A percentile compares a stretch with the other conserved stretches of the same genome.
Conservation (phyloP, 1,140 invertebrate genomes). For the Campoletis sonorensis region DNA sequence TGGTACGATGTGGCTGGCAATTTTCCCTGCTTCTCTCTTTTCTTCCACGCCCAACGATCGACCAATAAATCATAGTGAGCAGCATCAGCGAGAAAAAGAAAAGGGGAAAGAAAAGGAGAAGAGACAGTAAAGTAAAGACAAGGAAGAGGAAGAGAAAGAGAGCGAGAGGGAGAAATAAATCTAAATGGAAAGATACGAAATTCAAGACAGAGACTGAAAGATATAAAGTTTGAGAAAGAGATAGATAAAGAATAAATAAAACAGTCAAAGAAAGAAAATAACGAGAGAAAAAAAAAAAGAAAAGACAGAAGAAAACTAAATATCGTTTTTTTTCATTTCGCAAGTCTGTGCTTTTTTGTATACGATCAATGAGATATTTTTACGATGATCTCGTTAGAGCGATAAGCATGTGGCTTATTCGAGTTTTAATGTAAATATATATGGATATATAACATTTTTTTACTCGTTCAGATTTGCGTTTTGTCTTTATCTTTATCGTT, state of each 20-base stretch:
- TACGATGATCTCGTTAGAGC: slow-evolving; percentile 1
- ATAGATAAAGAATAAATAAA: no score
- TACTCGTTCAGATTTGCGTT: slow-evolving; percentile 16
- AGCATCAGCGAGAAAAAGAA: background rate
- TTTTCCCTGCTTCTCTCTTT: background rate
- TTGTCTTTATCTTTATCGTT: background rate
- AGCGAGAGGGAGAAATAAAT: no score
- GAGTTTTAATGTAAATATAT: background rate
- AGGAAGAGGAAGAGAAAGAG: no score
- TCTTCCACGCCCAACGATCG: slow-evolving; percentile 12
- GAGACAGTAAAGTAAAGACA: no score
- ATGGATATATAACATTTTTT: no score
- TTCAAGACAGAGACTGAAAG: no score
- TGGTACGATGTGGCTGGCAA: background rate
- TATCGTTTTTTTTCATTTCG: background rate
- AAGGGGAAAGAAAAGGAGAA: background rate
- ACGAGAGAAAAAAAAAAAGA: background rate
- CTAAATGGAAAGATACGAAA: no score
- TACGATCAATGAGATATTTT: slow-evolving; percentile 25
- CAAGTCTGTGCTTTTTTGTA: background rate
- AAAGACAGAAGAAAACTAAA: background rate
- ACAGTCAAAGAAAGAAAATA: background rate
- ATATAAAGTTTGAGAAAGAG: no score
- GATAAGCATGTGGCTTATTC: slow-evolving; percentile 7
- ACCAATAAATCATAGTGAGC: slow-evolving; percentile 29